Percentiles rank a stretch among this genome's conserved stretches.
Evolutionary conservation across 2,113 vertebrate genomes (phyloP).

Genomic region (Anseranas semipalmata): DNA sequence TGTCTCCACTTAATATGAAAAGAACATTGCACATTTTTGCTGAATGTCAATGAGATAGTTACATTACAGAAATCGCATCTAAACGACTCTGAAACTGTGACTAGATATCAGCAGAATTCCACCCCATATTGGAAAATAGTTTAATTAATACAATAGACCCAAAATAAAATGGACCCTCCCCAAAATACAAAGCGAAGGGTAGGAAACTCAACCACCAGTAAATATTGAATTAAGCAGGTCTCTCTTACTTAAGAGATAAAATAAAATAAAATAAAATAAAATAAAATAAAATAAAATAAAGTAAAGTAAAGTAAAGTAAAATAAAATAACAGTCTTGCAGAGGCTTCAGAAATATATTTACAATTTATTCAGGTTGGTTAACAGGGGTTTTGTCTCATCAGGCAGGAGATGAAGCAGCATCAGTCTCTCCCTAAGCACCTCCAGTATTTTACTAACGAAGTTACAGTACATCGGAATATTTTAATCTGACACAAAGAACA

Average conservation of each 20-base stretch:
- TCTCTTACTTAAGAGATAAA: background rate
- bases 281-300: background rate
- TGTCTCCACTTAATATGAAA: conserved; percentile 63
- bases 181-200: background rate
- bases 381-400: conserved; percentile 69
- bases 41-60: conserved; percentile 63
- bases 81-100: conserved; percentile 16
- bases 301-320: background rate
- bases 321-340: background rate
- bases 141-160: conserved; percentile 14
- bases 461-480: conserved; percentile 80
- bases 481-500: conserved; percentile 84
- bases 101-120: conserved; percentile 31
- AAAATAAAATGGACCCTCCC: background rate
- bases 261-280: background rate
- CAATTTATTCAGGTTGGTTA: conserved; percentile 67
- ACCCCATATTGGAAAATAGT: background rate
- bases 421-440: conserved; percentile 60
- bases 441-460: conserved; percentile 77
- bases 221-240: background rate
- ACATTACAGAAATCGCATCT: conserved; percentile 18
- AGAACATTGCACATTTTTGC: conserved; percentile 55
- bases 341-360: conserved; percentile 39
- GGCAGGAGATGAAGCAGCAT: conserved; percentile 27
- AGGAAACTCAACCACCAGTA: background rate